These are phyloP conservation scores for Mohoua ochrocephala DNA, from an alignment of 2,113 vertebrate species.

Conservation along the genomic window DNA sequence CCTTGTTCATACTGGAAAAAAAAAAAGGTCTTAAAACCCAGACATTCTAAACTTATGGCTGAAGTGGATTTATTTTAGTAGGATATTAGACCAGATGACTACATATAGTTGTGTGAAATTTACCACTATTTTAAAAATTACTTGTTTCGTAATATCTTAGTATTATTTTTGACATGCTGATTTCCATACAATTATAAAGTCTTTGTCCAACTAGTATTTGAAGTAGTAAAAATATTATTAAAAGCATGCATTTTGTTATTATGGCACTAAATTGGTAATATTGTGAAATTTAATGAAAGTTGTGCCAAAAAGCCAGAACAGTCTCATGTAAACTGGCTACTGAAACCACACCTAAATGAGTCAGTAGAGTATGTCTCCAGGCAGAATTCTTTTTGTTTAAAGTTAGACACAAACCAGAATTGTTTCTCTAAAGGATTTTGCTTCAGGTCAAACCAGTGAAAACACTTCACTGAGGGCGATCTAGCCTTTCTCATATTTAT, in stretches of 20 bases:
- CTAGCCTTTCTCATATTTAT: neutral
- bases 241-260: neutral
- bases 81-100: neutral
- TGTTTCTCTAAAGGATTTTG: neutral
- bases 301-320: neutral
- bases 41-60: neutral
- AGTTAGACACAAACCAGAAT: neutral
- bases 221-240: neutral
- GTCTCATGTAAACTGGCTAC: neutral
- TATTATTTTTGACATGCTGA: neutral
- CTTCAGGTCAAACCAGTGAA: neutral
- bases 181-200: neutral
- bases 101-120: neutral
- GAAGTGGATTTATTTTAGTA: neutral
- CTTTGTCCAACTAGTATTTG: neutral
- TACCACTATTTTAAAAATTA: neutral
- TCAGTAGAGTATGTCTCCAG: neutral
- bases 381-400: neutral
- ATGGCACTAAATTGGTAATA: neutral
- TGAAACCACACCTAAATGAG: neutral
- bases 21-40: neutral
- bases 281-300: neutral
- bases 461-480: neutral
- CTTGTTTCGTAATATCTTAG: neutral
- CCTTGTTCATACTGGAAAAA: neutral